phyloP scores from a whole-genome alignment of 1,140 invertebrate genomes.

The Aphaenogaster rudis region DNA sequence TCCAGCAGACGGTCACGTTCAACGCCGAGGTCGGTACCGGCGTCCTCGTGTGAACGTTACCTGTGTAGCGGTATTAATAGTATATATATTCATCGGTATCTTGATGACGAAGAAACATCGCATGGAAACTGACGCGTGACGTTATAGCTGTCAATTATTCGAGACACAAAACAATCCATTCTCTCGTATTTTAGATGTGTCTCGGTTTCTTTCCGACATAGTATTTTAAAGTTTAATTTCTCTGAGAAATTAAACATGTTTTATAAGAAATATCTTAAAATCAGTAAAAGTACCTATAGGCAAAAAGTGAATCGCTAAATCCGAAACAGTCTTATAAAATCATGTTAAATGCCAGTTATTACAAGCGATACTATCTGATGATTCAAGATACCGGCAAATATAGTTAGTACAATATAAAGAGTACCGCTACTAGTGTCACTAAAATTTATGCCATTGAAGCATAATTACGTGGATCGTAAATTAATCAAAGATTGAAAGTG shows the following conservation, averaged over 20 bases:
- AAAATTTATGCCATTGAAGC: slow-evolving; percentile 23
- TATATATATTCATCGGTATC: slow-evolving; percentile 3
- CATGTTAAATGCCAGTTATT: background rate
- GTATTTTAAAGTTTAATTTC: background rate
- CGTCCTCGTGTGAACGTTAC: slow-evolving; percentile 84
- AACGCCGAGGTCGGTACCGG: slow-evolving; percentile 94
- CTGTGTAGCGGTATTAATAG: background rate
- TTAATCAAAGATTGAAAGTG: slow-evolving; percentile 16
- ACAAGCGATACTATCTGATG: background rate
- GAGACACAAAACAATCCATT: background rate
- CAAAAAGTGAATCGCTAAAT: background rate
- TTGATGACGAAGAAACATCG: slow-evolving; percentile 13
- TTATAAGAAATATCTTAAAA: background rate
- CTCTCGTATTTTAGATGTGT: background rate
- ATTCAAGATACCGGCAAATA: slow-evolving; percentile 30
- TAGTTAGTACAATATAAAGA: slow-evolving; percentile 18
- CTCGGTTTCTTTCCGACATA: background rate
- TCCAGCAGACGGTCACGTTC: slow-evolving; percentile 93
- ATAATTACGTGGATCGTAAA: slow-evolving; percentile 21
- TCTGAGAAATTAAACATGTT: background rate
- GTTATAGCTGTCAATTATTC: background rate
- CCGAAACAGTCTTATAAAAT: background rate
- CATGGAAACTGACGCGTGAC: background rate
- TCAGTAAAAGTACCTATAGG: background rate
- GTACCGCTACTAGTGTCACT: background rate